Conservation (phyloP, 92 coral and sea anemone species). For the Porites divaricata region DNA sequence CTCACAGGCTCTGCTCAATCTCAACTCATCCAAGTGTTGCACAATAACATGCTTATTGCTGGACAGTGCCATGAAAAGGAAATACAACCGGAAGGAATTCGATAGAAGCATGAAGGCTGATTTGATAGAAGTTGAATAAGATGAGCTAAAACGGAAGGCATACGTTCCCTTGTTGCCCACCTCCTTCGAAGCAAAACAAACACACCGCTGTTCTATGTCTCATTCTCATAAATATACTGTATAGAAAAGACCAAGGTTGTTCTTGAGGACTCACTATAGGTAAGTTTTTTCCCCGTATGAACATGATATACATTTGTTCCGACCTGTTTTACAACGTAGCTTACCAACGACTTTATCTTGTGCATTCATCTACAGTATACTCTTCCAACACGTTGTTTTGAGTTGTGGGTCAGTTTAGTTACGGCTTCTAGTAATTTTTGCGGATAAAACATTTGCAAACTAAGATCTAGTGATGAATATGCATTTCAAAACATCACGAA, state of each 20-base stretch:
- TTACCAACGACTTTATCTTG: neutral
- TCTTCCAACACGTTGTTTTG: neutral
- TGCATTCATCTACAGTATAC: neutral
- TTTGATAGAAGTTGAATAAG: neutral
- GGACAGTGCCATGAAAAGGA: neutral
- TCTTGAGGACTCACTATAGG: neutral
- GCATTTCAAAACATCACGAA: neutral
- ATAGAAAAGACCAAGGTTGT: neutral
- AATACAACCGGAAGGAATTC: constrained; percentile 19
- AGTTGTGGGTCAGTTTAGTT: constrained; percentile 3
- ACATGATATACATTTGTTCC: neutral
- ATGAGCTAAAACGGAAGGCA: neutral
- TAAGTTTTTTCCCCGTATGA: neutral
- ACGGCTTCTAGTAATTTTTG: neutral
- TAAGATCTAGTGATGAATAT: neutral
- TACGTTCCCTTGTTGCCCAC: neutral
- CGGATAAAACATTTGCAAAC: neutral
- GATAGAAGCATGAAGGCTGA: neutral
- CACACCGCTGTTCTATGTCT: too few relatives aligned
- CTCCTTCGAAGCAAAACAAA: neutral
- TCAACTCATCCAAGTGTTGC: constrained; percentile 22
- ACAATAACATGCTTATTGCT: constrained; percentile 1
- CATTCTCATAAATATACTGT: neutral
- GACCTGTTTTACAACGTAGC: neutral
- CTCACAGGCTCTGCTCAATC: constrained; percentile 19